phyloP scores from a whole-genome alignment of 2,888 invertebrate genomes.

The Drosophila conformis region DNA sequence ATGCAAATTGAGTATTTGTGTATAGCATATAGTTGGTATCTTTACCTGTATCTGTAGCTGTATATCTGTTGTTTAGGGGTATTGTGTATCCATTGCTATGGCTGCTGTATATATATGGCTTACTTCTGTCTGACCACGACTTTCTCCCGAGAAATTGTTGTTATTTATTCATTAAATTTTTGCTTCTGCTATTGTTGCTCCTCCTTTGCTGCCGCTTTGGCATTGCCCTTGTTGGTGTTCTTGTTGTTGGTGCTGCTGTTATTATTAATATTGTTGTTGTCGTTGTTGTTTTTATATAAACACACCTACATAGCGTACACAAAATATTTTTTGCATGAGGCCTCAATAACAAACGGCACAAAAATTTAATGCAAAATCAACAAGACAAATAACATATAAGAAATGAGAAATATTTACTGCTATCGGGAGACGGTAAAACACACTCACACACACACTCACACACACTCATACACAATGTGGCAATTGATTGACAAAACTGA shows the following conservation, averaged over 20 bases:
- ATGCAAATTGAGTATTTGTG: slow-evolving; percentile 46
- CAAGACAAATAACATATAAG: slow-evolving; percentile 16
- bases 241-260: slow-evolving; percentile 22
- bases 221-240: slow-evolving; percentile 39
- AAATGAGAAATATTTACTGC: slow-evolving; percentile 41
- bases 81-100: slow-evolving; percentile 54
- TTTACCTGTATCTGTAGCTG: slow-evolving; percentile 28
- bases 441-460: background rate
- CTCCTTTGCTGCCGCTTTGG: slow-evolving; percentile 42
- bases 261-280: slow-evolving; percentile 9
- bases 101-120: slow-evolving; percentile 60
- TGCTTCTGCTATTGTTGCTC: slow-evolving; percentile 68
- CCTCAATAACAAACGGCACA: slow-evolving; percentile 40
- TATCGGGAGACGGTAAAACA: slow-evolving; percentile 17
- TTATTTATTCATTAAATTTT: slow-evolving; percentile 79
- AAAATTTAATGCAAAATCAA: slow-evolving; percentile 72
- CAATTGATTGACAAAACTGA: slow-evolving; percentile 71
- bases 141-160: slow-evolving; percentile 74
- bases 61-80: slow-evolving; percentile 33
- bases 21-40: slow-evolving; percentile 24
- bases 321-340: slow-evolving; percentile 73
- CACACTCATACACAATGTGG: slow-evolving; percentile 45
- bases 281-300: slow-evolving; percentile 42
- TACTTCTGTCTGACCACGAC: slow-evolving; percentile 69
- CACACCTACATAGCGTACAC: slow-evolving; percentile 56